Base-by-base conservation (phyloP, 2,888 invertebrate genomes). In the Leucozona laternaria region DNA sequence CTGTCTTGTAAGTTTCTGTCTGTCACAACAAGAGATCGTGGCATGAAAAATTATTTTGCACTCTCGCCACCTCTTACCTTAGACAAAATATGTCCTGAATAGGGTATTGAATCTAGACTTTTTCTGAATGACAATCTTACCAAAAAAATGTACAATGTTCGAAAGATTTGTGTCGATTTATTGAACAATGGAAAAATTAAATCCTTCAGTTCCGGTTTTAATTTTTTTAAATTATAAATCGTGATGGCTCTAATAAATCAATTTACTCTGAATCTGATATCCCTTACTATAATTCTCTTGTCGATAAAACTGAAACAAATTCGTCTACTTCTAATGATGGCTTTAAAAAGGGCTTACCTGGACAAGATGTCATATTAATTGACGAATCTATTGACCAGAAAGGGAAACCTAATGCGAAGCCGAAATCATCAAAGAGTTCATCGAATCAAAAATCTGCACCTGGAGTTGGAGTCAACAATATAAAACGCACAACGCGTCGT, bases 61-160 rank as follows among this genome's bases (percentile, higher is more conserved):
- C 50, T 50, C 1, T 50, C 50, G 22, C 50, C 50, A 13, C 50
- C 22, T 4, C 25, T 50, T 4, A 50, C 22, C 50, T 11, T 50
- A 3, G 20, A 50, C 13, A 22, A 22, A 50, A 50, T 50, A 13
- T 22, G 50, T 13, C 50, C 20, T 13, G 50, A 25, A 13, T 50
- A 22, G 50, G 13, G 22, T 13, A 50, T 50, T 13, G 11, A 50
- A 50, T 50, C 50, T 25, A 22, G 50, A 25, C 22, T 50, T 25
- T 50, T 13, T 22, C 22, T 50, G 1, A 50, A 50, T 50, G 50
- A 50, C 25, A 25, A 25, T 25, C 4, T 25, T 3, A 25, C 22
- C 3, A 50, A 50, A 50, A 50, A 50, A 53, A 53, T 22, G 53
- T 25, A 53, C 15, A 53, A 7, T 53, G 25, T 25, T 53, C 53